These are phyloP conservation scores for Raja brachyura DNA, from an alignment of 2,113 vertebrate genomes.

Conservation along the genomic window DNA sequence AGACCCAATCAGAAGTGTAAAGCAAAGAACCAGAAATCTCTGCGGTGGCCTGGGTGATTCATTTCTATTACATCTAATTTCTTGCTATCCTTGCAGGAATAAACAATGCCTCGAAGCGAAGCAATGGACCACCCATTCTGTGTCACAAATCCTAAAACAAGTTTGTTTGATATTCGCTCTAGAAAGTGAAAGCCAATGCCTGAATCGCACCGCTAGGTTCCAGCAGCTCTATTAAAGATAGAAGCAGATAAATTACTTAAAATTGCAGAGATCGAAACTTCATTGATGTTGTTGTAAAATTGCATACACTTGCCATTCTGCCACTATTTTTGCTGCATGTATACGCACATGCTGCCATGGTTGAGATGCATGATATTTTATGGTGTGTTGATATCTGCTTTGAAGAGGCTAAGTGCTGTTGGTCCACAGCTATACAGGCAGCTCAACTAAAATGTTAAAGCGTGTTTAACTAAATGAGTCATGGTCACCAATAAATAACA, in stretches of 20 bases:
- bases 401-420: not conserved
- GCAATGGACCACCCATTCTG: not conserved
- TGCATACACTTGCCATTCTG: not conserved
- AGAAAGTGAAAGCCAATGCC: not conserved
- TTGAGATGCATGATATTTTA: not conserved
- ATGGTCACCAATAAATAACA: not conserved
- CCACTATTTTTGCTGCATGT: no score
- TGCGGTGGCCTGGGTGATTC: not conserved
- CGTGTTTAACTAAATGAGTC: not conserved
- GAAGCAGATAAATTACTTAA: not conserved
- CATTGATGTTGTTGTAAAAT: constrained; percentile 16
- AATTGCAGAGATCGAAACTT: not conserved
- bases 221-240: not conserved
- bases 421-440: not conserved
- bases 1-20: not conserved
- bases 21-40: not conserved
- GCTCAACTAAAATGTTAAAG: not conserved
- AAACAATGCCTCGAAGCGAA: not conserved
- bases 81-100: not conserved
- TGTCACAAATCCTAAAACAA: no score
- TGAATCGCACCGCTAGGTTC: not conserved
- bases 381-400: not conserved
- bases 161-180: not conserved
- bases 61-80: not conserved
- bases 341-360: not conserved